Percentiles rank a stretch among this genome's conserved stretches.
These are phyloP conservation scores for Neuroterus valhalla DNA, from an alignment of 1,140 invertebrate genomes.

Conservation along the genomic window DNA sequence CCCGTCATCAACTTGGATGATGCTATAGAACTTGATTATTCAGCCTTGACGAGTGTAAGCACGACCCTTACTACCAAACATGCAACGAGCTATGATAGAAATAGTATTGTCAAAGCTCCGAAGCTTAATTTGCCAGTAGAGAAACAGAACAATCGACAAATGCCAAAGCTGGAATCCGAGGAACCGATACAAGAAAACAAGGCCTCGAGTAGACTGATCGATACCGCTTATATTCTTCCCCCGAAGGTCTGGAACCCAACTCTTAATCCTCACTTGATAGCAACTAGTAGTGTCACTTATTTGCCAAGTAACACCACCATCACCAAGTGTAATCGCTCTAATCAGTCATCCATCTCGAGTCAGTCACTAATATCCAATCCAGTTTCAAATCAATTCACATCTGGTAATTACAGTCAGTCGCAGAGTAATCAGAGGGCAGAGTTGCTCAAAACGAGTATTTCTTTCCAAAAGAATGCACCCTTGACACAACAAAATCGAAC, in stretches of 20 bases:
- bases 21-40: conserved; percentile 5
- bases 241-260: conserved; percentile 12
- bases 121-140: conserved; percentile 52
- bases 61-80: conserved; percentile 18
- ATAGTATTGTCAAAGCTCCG: conserved; percentile 58
- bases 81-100: conserved; percentile 42
- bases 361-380: not conserved
- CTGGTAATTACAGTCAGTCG: conserved; percentile 6
- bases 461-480: not conserved
- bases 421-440: not conserved
- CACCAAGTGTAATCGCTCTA: conserved; percentile 1
- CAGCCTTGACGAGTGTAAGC: conserved; percentile 32
- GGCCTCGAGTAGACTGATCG: not conserved
- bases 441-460: not conserved
- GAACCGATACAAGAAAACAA: not conserved
- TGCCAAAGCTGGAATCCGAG: conserved; percentile 41
- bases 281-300: not conserved
- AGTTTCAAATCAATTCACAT: not conserved
- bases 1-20: not conserved
- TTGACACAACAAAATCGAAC: not conserved
- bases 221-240: conserved; percentile 28
- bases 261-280: not conserved
- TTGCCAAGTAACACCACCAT: conserved; percentile 11
- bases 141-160: conserved; percentile 28
- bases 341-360: not conserved